These are phyloP conservation scores for Cyrtonyx montezumae DNA, from an alignment of 2,113 vertebrate species.

Conservation along the genomic window DNA sequence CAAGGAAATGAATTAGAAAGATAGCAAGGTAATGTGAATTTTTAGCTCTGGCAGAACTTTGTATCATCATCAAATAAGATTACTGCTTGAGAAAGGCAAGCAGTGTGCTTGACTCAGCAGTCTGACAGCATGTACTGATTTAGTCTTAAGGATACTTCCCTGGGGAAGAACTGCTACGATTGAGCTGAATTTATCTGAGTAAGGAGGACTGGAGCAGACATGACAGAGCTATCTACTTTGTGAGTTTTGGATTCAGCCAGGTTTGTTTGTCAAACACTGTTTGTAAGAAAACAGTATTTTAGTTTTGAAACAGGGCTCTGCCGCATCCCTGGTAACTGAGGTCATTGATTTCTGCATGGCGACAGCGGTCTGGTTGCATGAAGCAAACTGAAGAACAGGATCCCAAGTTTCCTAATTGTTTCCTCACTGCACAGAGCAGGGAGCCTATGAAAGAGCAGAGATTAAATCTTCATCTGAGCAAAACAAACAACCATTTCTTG, in stretches of 20 bases:
- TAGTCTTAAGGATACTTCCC: neutral
- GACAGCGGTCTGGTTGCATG: neutral
- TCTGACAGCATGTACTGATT: neutral
- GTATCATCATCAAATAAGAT: constrained; percentile 28
- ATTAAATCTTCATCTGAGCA: constrained; percentile 55
- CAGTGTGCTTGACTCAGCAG: constrained; percentile 7
- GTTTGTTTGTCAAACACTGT: neutral
- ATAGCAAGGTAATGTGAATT: constrained; percentile 7
- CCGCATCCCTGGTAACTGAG: neutral
- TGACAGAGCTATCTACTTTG: rapidly evolving
- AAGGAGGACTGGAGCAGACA: neutral
- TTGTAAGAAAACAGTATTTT: neutral
- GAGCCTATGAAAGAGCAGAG: constrained; percentile 7
- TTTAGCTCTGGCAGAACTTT: constrained; percentile 11
- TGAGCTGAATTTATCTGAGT: neutral
- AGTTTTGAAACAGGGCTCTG: neutral
- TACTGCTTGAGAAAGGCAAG: constrained; percentile 12
- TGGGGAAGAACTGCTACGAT: neutral
- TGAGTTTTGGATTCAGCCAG: neutral
- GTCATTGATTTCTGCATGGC: neutral
- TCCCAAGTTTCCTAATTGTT: constrained; percentile 38
- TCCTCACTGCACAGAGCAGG: neutral
- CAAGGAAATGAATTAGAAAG: constrained; percentile 43
- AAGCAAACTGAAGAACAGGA: neutral
- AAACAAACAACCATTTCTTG: constrained; percentile 38